phyloP scores from a whole-genome alignment of 2,888 invertebrate genomes.

The Pocota personata region DNA sequence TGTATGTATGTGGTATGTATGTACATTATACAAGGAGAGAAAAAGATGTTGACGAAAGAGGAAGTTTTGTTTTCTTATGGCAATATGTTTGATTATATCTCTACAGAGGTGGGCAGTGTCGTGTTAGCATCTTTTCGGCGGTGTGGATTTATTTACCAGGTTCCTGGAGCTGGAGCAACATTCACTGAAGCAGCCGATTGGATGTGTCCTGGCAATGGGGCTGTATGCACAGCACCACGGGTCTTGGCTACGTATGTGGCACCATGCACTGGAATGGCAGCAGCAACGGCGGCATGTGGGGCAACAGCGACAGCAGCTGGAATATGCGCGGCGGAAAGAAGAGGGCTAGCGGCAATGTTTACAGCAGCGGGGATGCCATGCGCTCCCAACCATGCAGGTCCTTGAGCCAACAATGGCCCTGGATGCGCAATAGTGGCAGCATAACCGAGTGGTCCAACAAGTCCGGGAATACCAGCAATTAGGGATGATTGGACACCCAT shows the following conservation, averaged over 20 bases:
- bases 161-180: slow-evolving; percentile 83
- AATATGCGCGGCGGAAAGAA: slow-evolving; percentile 46
- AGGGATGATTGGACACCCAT: slow-evolving; percentile 81
- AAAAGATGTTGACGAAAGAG: slow-evolving; percentile 56
- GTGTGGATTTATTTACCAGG: slow-evolving; percentile 74
- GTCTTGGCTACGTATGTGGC: slow-evolving; percentile 81
- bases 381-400: slow-evolving; percentile 68
- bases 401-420: slow-evolving; percentile 71
- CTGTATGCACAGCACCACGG: slow-evolving; percentile 83
- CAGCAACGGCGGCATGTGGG: slow-evolving; percentile 63
- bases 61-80: slow-evolving; percentile 45
- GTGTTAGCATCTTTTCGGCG: slow-evolving; percentile 4
- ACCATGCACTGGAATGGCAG: slow-evolving; percentile 66
- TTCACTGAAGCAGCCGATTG: slow-evolving; percentile 80
- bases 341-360: slow-evolving; percentile 40
- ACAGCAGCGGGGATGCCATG: slow-evolving; percentile 63
- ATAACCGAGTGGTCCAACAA: slow-evolving; percentile 37
- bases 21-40: neutral
- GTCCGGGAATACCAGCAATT: slow-evolving; percentile 54
- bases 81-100: slow-evolving; percentile 37
- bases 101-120: slow-evolving; percentile 60
- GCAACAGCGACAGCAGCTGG: slow-evolving; percentile 64
- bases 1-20: slow-evolving; percentile 50
- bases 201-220: slow-evolving; percentile 83
- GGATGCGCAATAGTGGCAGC: slow-evolving; percentile 59